Evolutionary conservation across 2,113 vertebrate genomes (phyloP), one percentile per base, ranked within the genome.

Genomic region (Butorides virescens): DNA sequence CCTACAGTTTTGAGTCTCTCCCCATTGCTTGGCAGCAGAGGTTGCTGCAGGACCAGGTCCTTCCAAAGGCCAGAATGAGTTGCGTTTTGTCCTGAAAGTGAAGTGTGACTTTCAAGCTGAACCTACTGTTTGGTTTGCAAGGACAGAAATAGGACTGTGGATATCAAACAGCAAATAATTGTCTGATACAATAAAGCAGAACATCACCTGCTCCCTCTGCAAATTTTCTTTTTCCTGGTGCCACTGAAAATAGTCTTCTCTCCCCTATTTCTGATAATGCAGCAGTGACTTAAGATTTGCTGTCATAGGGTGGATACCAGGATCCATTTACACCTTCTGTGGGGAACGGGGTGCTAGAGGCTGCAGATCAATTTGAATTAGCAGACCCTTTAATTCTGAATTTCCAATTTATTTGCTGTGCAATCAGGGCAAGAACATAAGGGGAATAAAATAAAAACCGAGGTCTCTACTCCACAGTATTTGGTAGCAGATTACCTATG

Each of bases 401-500:
- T 97, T 90, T 93, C 77, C 62, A 80, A 90, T 96, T 96, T 96
- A 85, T 74, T 97, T 91, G 86, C 80, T 58, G 62, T 55, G 63
- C 93, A 91, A 88, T 97, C 84, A 96, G 95, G 84, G 86, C 58
- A 89, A 84, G 83, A 93, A 88, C 44, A 55, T 68, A 89, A 82
- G 74, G 55, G 61, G 80, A 92, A 70, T 29, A 66, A 97, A 96
- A 90, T 91, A 93, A 97, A 97, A 95, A 88, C 71, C 15, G 3
- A 21, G 58, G 95, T 88, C 86, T 86, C 78, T 67, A 75, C 94
- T 93, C 81, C 71, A 92, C 73, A 92, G 47, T 50, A 66, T 93
- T 93, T 34, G 47, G 73, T 72, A 86, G 96, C 85, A 96, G 96
- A 96, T 97, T 97, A 96, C 91, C 91, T 86, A 49, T 90, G 90